These are phyloP conservation scores for Nestor notabilis DNA, from an alignment of 2,113 vertebrate genomes.

Conservation along the genomic window DNA sequence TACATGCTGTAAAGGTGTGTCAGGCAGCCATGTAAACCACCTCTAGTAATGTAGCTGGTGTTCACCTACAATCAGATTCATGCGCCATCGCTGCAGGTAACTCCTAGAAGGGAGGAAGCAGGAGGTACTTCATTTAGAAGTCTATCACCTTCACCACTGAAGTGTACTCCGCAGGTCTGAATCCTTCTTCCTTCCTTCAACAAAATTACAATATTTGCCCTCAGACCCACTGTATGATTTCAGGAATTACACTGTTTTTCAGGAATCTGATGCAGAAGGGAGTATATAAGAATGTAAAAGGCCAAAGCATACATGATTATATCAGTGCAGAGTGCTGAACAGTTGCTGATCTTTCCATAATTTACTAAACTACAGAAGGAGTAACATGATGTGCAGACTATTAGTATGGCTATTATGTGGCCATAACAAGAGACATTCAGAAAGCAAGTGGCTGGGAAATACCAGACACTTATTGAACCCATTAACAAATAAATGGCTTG, in stretches of 20 bases:
- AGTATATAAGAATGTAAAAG: neutral
- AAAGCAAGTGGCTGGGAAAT: conserved; percentile 17
- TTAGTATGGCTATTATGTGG: conserved; percentile 30
- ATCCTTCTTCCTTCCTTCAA: neutral
- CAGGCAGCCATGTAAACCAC: neutral
- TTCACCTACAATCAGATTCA: neutral
- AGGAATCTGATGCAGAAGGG: neutral
- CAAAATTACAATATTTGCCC: neutral
- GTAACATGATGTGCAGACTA: conserved; percentile 20
- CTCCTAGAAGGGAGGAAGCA: neutral
- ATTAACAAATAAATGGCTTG: conserved; percentile 56
- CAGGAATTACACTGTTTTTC: neutral
- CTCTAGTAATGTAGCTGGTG: neutral
- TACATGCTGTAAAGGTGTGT: neutral
- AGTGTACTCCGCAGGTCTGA: neutral
- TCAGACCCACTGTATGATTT: neutral
- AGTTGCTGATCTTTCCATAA: neutral
- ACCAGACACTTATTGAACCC: conserved; percentile 1
- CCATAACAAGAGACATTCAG: conserved; percentile 11
- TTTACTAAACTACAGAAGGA: conserved; percentile 36
- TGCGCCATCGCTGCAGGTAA: neutral
- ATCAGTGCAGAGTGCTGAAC: neutral
- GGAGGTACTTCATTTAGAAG: neutral
- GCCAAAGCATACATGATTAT: neutral
- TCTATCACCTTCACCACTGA: neutral